Base-by-base conservation (phyloP, 2,888 invertebrate species). In the Muscina levida region DNA sequence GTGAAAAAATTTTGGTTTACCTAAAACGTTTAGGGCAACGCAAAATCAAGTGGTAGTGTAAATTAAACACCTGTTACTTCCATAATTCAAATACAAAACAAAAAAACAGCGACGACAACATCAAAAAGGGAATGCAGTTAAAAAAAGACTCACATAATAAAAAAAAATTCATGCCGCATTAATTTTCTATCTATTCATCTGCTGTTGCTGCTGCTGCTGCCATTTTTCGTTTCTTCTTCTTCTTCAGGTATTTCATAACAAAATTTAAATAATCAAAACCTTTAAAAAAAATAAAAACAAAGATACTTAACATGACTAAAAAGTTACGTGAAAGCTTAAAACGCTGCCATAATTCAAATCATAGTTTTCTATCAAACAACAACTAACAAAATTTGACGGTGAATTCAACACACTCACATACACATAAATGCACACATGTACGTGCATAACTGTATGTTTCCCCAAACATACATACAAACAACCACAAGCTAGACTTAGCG, bases 321-420 rank as follows among this genome's bases (percentile, higher is more conserved):
- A 83, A 84, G 85, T 87, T 88, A 87, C 87, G 88, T 87, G 87
- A 87, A 87, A 87, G 87, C 87, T 85, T 75, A 72, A 75, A 62
- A 62, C 62, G 62, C 62, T 37, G 62, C 19, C 62, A 62, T 62
- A 62, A 17, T 39, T 19, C 48, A 48, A 48, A 19, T 8, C 15
- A 17, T 48, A 48, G 2, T 48, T 53, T 62, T 62, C 62, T 22
- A 42, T 6, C 42, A 39, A 62, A 62, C 62, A 13, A 56, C 11
- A 10, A 24, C 24, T 31, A 42, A 57, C 24, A 24, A 71, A 71
- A 37, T 59, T 57, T 46, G 42, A 62, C 22, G 62, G 37, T 62
- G 15, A 48, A 62, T 62, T 31, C 31, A 3, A 70, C 24, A 70
- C 31, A 42, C 22, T 17, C 48, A 17, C 6, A 46, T 26, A 17